A percentile compares a stretch with the other conserved stretches of the same genome.
Evolutionary conservation across 2,888 invertebrate genomes (phyloP).

Genomic region (Acanthosepion pharaonis): DNA sequence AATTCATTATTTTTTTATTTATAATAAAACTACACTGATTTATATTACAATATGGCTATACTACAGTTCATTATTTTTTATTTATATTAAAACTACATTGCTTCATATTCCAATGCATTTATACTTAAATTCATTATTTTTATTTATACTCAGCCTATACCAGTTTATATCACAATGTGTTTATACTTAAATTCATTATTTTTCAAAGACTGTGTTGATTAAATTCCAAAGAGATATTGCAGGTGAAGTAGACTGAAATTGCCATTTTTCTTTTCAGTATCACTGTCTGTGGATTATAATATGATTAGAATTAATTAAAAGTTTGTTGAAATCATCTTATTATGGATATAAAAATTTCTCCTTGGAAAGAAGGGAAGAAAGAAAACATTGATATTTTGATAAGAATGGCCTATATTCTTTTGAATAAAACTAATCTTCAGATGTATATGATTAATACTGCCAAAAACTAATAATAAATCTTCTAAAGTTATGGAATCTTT

Average conservation of each 20-base stretch:
- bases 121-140: too few species aligned
- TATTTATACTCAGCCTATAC: too few species aligned
- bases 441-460: slow-evolving; percentile 33
- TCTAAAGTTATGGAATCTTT: slow-evolving; percentile 1
- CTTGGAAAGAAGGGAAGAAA: not conserved
- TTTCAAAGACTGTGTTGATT: not conserved
- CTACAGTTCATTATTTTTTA: too few species aligned
- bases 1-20: too few species aligned
- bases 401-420: not conserved
- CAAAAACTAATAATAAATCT: not conserved
- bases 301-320: not conserved
- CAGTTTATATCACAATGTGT: too few species aligned
- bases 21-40: too few species aligned
- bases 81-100: too few species aligned
- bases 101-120: too few species aligned
- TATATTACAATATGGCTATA: too few species aligned
- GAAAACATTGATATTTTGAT: not conserved
- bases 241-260: not conserved
- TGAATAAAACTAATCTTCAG: slow-evolving; percentile 6
- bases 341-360: not conserved
- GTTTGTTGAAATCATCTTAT: not conserved
- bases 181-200: too few species aligned
- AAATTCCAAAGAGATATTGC: not conserved
- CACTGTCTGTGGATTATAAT: not conserved
- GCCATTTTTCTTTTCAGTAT: not conserved